phyloP scores from a whole-genome alignment of 2,888 invertebrate genomes.

The Perizoma flavofasciatum region DNA sequence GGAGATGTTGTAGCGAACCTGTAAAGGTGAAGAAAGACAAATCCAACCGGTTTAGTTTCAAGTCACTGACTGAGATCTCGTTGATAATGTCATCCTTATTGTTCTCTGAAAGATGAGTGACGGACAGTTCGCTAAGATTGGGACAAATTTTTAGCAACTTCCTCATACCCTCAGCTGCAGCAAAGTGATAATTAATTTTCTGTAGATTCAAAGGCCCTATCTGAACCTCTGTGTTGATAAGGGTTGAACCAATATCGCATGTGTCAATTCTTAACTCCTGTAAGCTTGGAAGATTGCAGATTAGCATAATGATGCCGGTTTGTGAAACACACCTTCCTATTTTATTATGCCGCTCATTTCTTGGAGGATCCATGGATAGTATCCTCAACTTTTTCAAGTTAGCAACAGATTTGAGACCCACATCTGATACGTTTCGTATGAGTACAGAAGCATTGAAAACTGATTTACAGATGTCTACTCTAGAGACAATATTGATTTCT shows the following conservation, averaged over 20 bases:
- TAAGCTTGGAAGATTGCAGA: constrained; percentile 68
- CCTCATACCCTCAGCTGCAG: constrained; percentile 70
- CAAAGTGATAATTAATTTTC: constrained; percentile 77
- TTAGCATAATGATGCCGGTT: constrained; percentile 70
- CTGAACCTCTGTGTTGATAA: constrained; percentile 62
- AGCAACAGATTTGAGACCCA: constrained; percentile 66
- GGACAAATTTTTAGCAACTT: constrained; percentile 76
- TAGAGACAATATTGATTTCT: constrained; percentile 78
- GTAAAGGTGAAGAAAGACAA: constrained; percentile 77
- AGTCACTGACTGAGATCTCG: constrained; percentile 66
- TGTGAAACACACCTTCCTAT: constrained; percentile 77
- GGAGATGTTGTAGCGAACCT: constrained; percentile 65
- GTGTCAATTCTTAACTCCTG: constrained; percentile 77
- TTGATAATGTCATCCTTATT: constrained; percentile 75
- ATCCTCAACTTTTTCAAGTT: constrained; percentile 69
- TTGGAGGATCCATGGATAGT: constrained; percentile 76
- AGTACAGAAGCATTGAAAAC: constrained; percentile 76
- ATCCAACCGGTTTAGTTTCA: constrained; percentile 65
- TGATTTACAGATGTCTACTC: constrained; percentile 76
- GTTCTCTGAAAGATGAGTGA: constrained; percentile 73
- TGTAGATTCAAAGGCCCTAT: constrained; percentile 71
- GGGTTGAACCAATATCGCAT: constrained; percentile 77
- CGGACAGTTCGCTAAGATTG: constrained; percentile 66
- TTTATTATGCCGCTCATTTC: constrained; percentile 70
- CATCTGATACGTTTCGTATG: constrained; percentile 76